Evolutionary conservation across 2,113 vertebrate species (phyloP).

Genomic region (Archocentrus centrarchus): DNA sequence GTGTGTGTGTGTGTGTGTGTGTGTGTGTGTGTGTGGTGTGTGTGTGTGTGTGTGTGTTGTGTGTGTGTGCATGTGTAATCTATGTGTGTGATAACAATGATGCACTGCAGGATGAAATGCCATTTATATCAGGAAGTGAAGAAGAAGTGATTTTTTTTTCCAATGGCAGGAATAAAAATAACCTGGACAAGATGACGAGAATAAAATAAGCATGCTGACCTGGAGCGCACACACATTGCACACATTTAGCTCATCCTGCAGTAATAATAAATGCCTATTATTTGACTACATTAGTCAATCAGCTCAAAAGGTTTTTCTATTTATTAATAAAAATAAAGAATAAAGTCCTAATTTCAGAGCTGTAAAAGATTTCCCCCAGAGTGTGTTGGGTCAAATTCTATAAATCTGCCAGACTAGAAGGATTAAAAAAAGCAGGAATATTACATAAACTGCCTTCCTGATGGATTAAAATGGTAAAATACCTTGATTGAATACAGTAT

Average conservation of each 20-base stretch:
- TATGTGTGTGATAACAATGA: constrained; percentile 22
- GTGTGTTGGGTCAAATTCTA: constrained; percentile 38
- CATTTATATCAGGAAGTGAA: constrained; percentile 28
- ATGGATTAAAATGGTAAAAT: not conserved
- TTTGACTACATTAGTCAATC: constrained; percentile 20
- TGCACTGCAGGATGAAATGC: constrained; percentile 33
- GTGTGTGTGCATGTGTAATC: constrained; percentile 19
- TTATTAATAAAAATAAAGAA: constrained; percentile 24
- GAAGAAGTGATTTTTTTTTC: constrained; percentile 36
- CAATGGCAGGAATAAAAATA: constrained; percentile 54
- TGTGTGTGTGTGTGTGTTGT: constrained; percentile 18
- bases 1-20: constrained; percentile 23
- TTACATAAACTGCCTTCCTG: not conserved
- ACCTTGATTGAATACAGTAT: not conserved
- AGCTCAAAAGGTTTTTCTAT: constrained; percentile 10
- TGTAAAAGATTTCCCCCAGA: constrained; percentile 15
- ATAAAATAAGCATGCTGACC: constrained; percentile 38
- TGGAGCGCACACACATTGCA: constrained; percentile 9
- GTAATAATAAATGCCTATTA: constrained; percentile 15
- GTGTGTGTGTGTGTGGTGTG: constrained; percentile 10
- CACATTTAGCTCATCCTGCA: constrained; percentile 36
- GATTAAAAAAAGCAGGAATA: constrained; percentile 32
- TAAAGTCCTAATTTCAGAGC: constrained; percentile 15
- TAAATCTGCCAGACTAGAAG: constrained; percentile 57
- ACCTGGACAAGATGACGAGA: constrained; percentile 10